Evolutionary conservation across 2,113 vertebrate genomes (phyloP).

Genomic region (Hippopotamus amphibius): DNA sequence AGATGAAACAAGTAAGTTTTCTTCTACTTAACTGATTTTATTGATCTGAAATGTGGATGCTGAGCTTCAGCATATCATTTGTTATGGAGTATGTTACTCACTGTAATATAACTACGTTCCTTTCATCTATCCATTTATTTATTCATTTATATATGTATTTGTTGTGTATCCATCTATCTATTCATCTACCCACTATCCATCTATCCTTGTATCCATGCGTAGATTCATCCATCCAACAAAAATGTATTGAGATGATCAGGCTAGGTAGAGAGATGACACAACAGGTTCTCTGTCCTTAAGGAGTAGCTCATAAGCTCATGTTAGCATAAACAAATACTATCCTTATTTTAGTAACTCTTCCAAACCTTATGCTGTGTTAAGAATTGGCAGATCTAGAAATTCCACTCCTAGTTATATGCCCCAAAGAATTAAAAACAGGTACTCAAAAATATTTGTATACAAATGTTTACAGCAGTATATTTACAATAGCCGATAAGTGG

Average conservation of each 20-base stretch:
- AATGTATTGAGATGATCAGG: not conserved
- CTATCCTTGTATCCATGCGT: no score
- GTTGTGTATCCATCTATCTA: not conserved
- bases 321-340: not conserved
- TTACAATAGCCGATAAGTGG: not conserved
- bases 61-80: not conserved
- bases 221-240: not conserved
- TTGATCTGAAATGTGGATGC: conserved; percentile 6
- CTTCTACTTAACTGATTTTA: conserved; percentile 44
- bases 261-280: not conserved
- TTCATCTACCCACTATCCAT: not conserved
- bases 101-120: not conserved
- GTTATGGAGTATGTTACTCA: not conserved
- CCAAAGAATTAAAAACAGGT: not conserved
- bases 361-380: not conserved
- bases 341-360: not conserved
- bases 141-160: not conserved
- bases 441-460: not conserved
- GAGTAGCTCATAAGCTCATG: not conserved
- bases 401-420: not conserved
- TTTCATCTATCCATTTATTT: not conserved
- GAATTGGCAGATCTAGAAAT: not conserved
- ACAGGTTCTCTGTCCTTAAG: not conserved
- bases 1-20: not conserved
- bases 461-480: not conserved